phyloP scores from a whole-genome alignment of 2,797 vertebrate genomes.

The Pachyuromys duprasi region DNA sequence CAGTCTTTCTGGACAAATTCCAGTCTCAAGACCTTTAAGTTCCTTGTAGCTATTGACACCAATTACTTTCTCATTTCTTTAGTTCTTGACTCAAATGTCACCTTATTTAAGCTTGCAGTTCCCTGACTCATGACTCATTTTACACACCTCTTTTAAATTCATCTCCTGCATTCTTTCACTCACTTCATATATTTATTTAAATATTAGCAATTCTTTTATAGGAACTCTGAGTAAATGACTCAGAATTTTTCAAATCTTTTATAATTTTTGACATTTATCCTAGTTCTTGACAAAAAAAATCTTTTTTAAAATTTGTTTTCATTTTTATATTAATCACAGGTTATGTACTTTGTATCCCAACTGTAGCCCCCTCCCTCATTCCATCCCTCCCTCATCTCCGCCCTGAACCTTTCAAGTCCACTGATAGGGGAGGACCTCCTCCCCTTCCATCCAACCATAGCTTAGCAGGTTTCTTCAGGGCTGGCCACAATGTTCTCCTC shows the following conservation, averaged over 20 bases:
- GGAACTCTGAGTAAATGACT: neutral
- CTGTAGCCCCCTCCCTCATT: no score
- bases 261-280: neutral
- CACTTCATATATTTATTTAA: neutral
- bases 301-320: neutral
- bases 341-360: no score
- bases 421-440: no score
- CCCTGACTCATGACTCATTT: neutral
- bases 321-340: no score
- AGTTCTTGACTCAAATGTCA: neutral
- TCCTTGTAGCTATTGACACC: neutral
- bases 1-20: neutral
- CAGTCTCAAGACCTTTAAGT: neutral
- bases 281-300: neutral
- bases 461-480: no score
- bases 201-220: neutral
- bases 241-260: neutral
- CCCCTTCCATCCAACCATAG: no score
- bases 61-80: neutral
- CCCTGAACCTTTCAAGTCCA: no score
- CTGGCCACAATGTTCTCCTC: no score
- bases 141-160: neutral
- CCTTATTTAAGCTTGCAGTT: neutral
- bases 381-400: no score
- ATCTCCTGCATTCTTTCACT: neutral